Percentiles rank a stretch among this genome's conserved stretches.
Conservation (phyloP, 2,797 vertebrate species). For the Acanthis flammea region DNA sequence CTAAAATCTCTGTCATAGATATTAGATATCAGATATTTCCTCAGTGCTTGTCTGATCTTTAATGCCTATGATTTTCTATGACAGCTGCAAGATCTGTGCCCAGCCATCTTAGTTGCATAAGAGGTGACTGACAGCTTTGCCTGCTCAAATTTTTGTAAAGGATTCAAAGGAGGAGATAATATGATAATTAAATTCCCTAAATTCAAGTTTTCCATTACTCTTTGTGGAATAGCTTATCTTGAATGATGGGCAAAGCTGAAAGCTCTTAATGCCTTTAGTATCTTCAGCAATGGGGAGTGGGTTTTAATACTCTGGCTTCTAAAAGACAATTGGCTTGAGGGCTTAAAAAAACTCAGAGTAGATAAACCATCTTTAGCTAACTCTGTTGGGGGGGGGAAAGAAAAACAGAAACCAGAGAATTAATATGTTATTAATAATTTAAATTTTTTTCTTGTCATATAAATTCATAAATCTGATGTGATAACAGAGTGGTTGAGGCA, state of each 20-base stretch:
- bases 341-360: background rate
- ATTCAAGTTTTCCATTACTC: background rate
- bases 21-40: background rate
- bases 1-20: background rate
- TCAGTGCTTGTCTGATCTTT: background rate
- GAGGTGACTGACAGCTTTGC: background rate
- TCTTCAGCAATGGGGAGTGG: background rate
- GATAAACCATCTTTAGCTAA: background rate
- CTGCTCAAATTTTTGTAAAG: background rate
- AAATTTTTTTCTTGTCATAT: background rate
- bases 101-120: background rate
- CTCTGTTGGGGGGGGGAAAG: fast-evolving
- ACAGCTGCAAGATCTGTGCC: background rate
- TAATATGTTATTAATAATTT: background rate
- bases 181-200: background rate
- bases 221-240: background rate
- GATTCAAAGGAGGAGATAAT: background rate
- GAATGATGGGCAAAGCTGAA: background rate
- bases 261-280: background rate
- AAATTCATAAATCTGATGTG: background rate
- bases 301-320: background rate
- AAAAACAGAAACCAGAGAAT: background rate
- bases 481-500: background rate
- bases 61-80: background rate
- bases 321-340: background rate